These are phyloP conservation scores for Meandrina meandrites DNA, from an alignment of 92 coral and sea anemone species.

Conservation along the genomic window DNA sequence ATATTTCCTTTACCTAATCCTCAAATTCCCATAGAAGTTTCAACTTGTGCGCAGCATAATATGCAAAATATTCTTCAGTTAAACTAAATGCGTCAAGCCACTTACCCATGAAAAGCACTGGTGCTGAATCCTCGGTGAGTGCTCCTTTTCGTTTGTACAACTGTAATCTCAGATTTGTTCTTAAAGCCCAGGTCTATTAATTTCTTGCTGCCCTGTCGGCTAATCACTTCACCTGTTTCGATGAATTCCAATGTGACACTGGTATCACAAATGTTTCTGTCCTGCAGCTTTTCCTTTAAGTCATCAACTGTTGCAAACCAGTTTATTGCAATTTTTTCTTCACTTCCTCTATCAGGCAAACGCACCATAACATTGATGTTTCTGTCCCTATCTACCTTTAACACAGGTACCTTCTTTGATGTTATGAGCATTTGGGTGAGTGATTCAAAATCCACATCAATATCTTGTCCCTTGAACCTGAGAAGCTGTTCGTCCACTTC, in stretches of 20 bases:
- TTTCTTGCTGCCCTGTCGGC: neutral
- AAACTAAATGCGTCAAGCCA: neutral
- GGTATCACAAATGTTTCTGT: neutral
- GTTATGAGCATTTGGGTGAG: neutral
- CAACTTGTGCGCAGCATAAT: too few species aligned
- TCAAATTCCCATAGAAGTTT: too few species aligned
- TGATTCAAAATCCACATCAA: neutral
- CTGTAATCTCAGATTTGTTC: neutral
- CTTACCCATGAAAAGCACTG: slow-evolving; percentile 2
- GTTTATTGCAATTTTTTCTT: neutral
- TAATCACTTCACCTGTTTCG: neutral
- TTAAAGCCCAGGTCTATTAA: neutral
- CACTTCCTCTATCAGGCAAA: neutral
- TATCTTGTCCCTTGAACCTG: neutral
- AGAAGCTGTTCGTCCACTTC: slow-evolving; percentile 3
- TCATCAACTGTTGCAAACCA: slow-evolving; percentile 22
- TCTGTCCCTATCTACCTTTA: neutral
- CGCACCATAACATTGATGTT: neutral
- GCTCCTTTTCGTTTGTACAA: neutral
- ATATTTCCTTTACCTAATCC: too few species aligned
- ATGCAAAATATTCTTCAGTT: too few species aligned
- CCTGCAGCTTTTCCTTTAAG: slow-evolving; percentile 5
- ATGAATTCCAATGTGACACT: neutral
- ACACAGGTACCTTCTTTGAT: slow-evolving; percentile 10
- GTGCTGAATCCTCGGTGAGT: slow-evolving; percentile 9